phyloP scores from a whole-genome alignment of 2,888 invertebrate genomes.

The Nineta flava region DNA sequence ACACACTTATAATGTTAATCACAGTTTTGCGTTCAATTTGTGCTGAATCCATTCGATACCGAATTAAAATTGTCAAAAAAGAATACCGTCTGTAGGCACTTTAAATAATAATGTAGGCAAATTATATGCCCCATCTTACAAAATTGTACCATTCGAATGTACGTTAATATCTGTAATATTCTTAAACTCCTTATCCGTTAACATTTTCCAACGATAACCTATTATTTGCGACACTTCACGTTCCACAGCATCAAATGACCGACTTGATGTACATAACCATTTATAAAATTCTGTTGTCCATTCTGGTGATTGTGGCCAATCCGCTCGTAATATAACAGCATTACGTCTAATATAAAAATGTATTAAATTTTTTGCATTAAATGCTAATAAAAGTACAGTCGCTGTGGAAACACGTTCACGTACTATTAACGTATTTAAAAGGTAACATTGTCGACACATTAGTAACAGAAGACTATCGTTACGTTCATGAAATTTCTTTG shows the following conservation, averaged over 20 bases:
- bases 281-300: conserved; percentile 50
- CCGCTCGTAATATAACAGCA: conserved; percentile 50
- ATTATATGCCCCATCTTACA: too few relatives aligned
- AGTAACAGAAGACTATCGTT: conserved; percentile 51
- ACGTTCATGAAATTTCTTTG: conserved; percentile 51
- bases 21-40: too few relatives aligned
- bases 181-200: conserved; percentile 47
- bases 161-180: conserved; percentile 18
- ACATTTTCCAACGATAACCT: conserved; percentile 48
- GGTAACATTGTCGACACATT: conserved; percentile 47
- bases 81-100: too few relatives aligned
- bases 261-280: conserved; percentile 45
- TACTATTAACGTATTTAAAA: conserved; percentile 48
- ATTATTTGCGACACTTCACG: conserved; percentile 51
- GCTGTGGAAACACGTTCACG: conserved; percentile 64
- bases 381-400: conserved; percentile 54
- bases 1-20: too few relatives aligned
- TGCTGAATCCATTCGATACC: too few relatives aligned
- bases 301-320: conserved; percentile 48
- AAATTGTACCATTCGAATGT: too few relatives aligned
- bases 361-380: conserved; percentile 42
- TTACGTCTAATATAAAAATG: conserved; percentile 51
- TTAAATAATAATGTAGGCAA: too few relatives aligned
- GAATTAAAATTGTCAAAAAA: too few relatives aligned
- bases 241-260: conserved; percentile 47